Conservation (phyloP, 2,888 invertebrate genomes). For the Drosophila bunnanda region DNA sequence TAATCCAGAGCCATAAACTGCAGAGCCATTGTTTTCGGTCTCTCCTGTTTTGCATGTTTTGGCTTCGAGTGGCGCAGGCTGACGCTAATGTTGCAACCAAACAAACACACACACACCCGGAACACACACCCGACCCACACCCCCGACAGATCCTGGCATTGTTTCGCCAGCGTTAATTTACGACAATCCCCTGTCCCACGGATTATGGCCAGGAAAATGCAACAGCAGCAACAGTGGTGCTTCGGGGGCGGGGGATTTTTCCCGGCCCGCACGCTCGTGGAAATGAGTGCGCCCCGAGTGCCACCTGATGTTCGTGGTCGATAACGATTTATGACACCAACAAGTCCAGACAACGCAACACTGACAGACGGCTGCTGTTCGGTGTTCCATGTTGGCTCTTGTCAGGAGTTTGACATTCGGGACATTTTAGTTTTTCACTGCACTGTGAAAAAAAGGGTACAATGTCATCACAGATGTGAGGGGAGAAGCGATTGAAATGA, state of each 20-base stretch:
- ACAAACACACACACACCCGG: background rate
- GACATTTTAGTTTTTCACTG: conserved; percentile 33
- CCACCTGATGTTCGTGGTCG: conserved; percentile 82
- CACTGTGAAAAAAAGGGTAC: conserved; percentile 8
- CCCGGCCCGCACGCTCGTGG: conserved; percentile 22
- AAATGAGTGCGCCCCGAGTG: conserved; percentile 72
- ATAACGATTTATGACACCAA: conserved; percentile 81
- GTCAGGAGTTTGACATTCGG: conserved; percentile 42
- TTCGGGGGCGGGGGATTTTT: conserved; percentile 25
- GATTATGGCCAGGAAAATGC: conserved; percentile 67
- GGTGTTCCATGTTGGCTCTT: conserved; percentile 30
- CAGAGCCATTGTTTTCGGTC: conserved; percentile 59
- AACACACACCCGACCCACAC: conserved; percentile 34
- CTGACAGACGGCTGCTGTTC: conserved; percentile 59
- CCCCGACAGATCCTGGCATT: conserved; percentile 34
- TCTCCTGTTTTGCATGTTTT: conserved; percentile 68
- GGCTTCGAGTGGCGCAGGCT: conserved; percentile 46
- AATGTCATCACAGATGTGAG: background rate
- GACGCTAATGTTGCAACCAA: conserved; percentile 52
- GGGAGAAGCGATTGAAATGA: background rate
- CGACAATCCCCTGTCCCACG: conserved; percentile 70
- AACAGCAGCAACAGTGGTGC: conserved; percentile 32
- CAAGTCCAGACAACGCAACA: conserved; percentile 33
- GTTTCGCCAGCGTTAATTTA: conserved; percentile 68
- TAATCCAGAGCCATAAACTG: conserved; percentile 67